Conservation (phyloP, 2,797 vertebrate genomes). For the Cyclopterus lumpus region DNA sequence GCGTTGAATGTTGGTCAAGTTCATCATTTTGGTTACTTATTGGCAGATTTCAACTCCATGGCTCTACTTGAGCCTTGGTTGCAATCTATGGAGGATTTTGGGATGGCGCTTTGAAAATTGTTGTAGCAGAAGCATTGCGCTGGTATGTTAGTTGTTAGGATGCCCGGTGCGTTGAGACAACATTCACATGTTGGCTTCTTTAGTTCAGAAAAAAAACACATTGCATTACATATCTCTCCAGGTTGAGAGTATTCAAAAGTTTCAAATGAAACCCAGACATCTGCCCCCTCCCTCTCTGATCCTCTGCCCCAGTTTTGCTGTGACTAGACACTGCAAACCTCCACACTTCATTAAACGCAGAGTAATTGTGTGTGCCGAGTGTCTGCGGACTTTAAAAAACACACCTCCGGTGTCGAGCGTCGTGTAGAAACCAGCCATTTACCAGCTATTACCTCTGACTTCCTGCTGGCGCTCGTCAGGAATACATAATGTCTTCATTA, state of each 20-base stretch:
- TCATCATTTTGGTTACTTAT: not conserved
- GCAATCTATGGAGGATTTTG: not conserved
- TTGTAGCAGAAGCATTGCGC: not conserved
- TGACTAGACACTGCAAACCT: constrained; percentile 52
- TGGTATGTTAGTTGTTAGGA: not conserved
- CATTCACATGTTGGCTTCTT: not conserved
- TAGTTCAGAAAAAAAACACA: not conserved
- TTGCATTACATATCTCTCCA: not conserved
- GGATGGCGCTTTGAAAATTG: not conserved
- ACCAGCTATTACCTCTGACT: constrained; percentile 64
- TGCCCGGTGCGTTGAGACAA: not conserved
- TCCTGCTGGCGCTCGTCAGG: constrained; percentile 36
- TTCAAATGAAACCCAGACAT: constrained; percentile 27
- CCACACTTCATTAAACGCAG: constrained; percentile 66
- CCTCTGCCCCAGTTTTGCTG: constrained; percentile 59
- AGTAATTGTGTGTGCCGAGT: constrained; percentile 61
- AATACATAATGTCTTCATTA: constrained; percentile 52
- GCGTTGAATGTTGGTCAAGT: not conserved
- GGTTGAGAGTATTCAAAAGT: not conserved
- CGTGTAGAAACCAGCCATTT: constrained; percentile 64
- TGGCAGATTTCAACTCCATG: not conserved
- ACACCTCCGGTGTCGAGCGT: constrained; percentile 59
- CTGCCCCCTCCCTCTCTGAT: constrained; percentile 25
- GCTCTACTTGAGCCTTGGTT: not conserved
- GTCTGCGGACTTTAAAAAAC: constrained; percentile 65